Evolutionary conservation across 2,888 invertebrate genomes (phyloP).

Genomic region (Trichopria drosophilae): DNA sequence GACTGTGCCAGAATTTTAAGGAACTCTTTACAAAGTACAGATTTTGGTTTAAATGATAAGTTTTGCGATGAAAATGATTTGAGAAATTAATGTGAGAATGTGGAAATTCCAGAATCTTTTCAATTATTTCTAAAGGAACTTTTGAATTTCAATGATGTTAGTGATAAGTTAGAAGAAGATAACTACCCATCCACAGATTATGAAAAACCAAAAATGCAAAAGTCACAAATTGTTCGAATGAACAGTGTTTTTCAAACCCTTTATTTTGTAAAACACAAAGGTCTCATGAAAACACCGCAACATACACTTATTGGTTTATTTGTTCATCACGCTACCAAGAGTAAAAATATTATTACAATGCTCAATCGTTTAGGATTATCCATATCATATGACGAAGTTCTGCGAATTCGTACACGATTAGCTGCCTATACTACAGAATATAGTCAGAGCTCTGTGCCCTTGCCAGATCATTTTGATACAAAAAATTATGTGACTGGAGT

Average conservation of each 20-base stretch:
- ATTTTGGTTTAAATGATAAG: background rate
- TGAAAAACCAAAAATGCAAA: too few relatives aligned
- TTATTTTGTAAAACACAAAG: constrained; percentile 1
- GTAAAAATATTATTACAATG: constrained; percentile 4
- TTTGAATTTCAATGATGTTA: background rate
- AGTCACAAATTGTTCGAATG: background rate
- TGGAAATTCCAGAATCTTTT: constrained; percentile 3
- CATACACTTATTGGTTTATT: constrained; percentile 1
- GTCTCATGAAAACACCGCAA: constrained; percentile 4
- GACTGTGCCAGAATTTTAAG: too few relatives aligned
- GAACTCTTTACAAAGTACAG: background rate
- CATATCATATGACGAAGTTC: constrained; percentile 22
- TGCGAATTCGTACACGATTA: constrained; percentile 17
- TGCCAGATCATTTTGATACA: constrained; percentile 3
- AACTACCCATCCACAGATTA: background rate
- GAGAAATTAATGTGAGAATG: background rate
- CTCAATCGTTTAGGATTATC: constrained; percentile 7
- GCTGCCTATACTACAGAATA: constrained; percentile 11
- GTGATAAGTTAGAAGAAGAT: too few relatives aligned
- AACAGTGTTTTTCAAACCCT: constrained; percentile 5
- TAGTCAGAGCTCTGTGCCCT: background rate
- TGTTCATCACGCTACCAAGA: constrained; percentile 1
- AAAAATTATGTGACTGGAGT: constrained; percentile 1
- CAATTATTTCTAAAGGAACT: constrained; percentile 5
- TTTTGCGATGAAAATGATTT: constrained; percentile 7